Conservation (phyloP, 2,797 vertebrate species). For the Bovichtus diacanthus region DNA sequence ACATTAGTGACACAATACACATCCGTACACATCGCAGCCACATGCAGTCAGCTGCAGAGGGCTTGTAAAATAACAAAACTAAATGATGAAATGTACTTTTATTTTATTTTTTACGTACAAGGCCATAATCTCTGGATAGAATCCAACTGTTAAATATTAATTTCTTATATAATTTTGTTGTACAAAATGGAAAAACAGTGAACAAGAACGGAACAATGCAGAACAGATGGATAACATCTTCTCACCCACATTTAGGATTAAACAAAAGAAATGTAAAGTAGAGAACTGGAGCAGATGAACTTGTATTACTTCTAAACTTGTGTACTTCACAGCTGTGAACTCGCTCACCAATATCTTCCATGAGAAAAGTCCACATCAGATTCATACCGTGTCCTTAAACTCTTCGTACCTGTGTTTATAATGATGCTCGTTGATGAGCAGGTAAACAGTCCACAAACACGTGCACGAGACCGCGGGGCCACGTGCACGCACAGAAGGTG, state of each 20-base stretch:
- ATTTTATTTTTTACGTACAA: background rate
- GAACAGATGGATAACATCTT: conserved; percentile 3
- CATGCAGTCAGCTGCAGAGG: too few relatives aligned
- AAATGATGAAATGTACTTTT: background rate
- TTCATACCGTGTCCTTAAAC: too few relatives aligned
- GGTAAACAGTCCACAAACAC: too few relatives aligned
- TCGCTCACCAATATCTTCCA: too few relatives aligned
- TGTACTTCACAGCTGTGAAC: too few relatives aligned
- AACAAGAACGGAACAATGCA: background rate
- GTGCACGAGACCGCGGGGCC: too few relatives aligned
- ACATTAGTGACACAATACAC: background rate
- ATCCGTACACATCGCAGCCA: background rate
- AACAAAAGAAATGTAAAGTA: background rate
- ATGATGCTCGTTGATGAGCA: too few relatives aligned
- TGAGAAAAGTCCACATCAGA: too few relatives aligned
- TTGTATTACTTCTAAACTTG: too few relatives aligned
- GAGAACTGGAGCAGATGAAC: background rate
- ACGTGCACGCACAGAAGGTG: too few relatives aligned
- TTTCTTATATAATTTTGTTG: conserved; percentile 30
- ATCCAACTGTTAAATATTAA: conserved; percentile 42
- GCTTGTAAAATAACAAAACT: background rate
- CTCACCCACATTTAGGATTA: background rate
- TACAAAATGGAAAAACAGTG: background rate
- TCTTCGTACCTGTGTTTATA: too few relatives aligned
- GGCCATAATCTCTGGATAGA: background rate